Percentiles rank a stretch among this genome's conserved stretches.
Conservation (phyloP, 2,888 invertebrate species). For the Alsophila aescularia region DNA sequence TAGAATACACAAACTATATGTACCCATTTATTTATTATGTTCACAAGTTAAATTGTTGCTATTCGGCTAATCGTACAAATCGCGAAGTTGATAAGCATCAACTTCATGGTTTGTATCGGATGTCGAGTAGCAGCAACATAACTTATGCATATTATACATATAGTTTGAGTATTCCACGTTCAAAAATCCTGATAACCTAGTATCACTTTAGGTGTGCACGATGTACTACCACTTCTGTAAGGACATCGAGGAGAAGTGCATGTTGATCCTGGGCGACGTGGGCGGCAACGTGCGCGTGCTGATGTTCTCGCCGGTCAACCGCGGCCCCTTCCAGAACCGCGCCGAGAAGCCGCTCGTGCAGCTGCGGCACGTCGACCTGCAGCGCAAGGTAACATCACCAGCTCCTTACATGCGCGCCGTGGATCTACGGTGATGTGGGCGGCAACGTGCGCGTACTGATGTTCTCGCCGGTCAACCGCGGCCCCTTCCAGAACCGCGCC, state of each 20-base stretch:
- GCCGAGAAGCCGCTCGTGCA: slow-evolving; percentile 85
- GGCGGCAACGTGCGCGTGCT: slow-evolving; percentile 88
- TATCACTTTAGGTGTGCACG: slow-evolving; percentile 63
- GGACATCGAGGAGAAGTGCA: slow-evolving; percentile 83
- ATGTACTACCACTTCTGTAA: slow-evolving; percentile 86
- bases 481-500: slow-evolving; percentile 88
- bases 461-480: slow-evolving; percentile 86
- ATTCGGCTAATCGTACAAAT: no score
- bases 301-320: slow-evolving; percentile 84
- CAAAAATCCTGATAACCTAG: background rate
- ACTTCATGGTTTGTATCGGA: no score
- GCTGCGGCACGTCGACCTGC: slow-evolving; percentile 84
- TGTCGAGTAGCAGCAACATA: no score
- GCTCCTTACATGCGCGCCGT: no score
- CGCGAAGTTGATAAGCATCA: no score
- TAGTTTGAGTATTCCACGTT: no score
- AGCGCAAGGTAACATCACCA: slow-evolving; percentile 66
- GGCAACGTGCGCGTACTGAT: slow-evolving; percentile 88
- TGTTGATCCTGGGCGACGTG: slow-evolving; percentile 89
- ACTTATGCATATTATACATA: no score
- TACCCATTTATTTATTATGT: no score
- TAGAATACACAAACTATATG: no score
- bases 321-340: slow-evolving; percentile 89
- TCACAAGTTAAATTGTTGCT: no score
- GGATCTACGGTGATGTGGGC: slow-evolving; percentile 90